Conservation (phyloP, 2,113 vertebrate genomes). For the Oplegnathus fasciatus region DNA sequence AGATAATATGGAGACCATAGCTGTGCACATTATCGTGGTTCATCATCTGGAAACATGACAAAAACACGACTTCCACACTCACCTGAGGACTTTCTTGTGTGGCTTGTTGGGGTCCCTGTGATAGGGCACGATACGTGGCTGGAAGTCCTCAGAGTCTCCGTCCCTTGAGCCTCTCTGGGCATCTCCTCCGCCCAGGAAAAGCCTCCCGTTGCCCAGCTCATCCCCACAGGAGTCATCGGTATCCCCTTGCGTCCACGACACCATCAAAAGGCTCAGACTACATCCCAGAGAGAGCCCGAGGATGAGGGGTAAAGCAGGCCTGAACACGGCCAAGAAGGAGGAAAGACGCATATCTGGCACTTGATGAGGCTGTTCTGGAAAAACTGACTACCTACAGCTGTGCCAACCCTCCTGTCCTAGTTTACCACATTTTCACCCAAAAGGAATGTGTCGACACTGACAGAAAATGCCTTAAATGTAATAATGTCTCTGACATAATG, state of each 20-base stretch:
- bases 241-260: slow-evolving; percentile 92
- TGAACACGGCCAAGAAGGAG: slow-evolving; percentile 88
- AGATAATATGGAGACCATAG: neutral
- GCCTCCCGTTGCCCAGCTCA: slow-evolving; percentile 74
- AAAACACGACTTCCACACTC: slow-evolving; percentile 32
- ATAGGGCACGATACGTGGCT: slow-evolving; percentile 94
- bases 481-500: no score
- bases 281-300: slow-evolving; percentile 95
- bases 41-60: neutral
- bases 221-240: slow-evolving; percentile 84
- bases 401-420: neutral
- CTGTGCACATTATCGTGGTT: no score
- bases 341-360: slow-evolving; percentile 87
- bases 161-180: slow-evolving; percentile 63
- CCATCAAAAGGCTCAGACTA: slow-evolving; percentile 93
- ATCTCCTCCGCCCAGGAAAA: slow-evolving; percentile 66
- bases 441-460: neutral
- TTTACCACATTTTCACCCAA: slow-evolving; percentile 2
- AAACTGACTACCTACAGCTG: neutral
- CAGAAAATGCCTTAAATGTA: neutral
- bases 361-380: slow-evolving; percentile 3
- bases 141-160: slow-evolving; percentile 75
- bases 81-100: slow-evolving; percentile 96
- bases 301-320: slow-evolving; percentile 92
- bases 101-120: slow-evolving; percentile 92